These are phyloP conservation scores for Lytechinus variegatus DNA, from an alignment of 35 echinoderm and acorn worm species.

Conservation along the genomic window DNA sequence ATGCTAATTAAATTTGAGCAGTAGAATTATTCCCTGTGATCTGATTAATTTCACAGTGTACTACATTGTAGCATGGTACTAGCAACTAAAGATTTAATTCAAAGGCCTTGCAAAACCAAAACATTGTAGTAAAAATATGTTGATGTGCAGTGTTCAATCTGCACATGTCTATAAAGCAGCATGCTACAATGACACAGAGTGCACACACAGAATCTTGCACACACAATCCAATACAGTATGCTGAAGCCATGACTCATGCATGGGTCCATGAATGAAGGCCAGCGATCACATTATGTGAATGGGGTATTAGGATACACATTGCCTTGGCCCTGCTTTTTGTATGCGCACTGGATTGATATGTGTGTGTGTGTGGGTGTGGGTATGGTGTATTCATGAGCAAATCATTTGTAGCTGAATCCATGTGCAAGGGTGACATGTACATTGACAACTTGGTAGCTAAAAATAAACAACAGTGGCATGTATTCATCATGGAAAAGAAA, in stretches of 20 bases:
- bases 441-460: too few relatives aligned
- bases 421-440: too few relatives aligned
- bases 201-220: background rate
- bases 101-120: background rate
- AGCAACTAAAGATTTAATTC: too few relatives aligned
- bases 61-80: too few relatives aligned
- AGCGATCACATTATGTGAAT: conserved; percentile 46
- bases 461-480: too few relatives aligned
- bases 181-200: background rate
- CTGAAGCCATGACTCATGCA: conserved; percentile 36
- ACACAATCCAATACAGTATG: background rate
- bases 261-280: conserved; percentile 15
- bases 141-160: background rate
- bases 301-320: background rate
- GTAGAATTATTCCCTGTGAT: too few relatives aligned
- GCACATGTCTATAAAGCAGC: background rate
- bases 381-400: too few relatives aligned
- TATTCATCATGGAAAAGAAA: too few relatives aligned
- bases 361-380: too few relatives aligned
- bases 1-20: too few relatives aligned
- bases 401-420: too few relatives aligned
- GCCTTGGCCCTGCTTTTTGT: conserved; percentile 9
- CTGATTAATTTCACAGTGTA: too few relatives aligned
- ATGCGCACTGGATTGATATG: background rate
- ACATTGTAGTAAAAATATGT: background rate